A percentile compares a stretch with the other conserved stretches of the same genome.
Conservation (phyloP, 2,113 vertebrate genomes). For the Lates calcarifer region DNA sequence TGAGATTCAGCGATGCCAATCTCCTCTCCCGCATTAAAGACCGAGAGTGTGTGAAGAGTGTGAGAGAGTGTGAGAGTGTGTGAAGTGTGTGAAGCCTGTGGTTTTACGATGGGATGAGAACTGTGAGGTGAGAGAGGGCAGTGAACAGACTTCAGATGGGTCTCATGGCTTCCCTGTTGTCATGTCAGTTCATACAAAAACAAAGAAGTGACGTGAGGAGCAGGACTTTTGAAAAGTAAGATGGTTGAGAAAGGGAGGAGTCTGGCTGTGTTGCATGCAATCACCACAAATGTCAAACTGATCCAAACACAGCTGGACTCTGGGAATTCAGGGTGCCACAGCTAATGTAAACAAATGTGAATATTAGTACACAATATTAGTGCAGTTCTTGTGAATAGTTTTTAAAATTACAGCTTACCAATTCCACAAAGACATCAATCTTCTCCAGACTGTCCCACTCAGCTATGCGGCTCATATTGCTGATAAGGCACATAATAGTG, state of each 20-base stretch:
- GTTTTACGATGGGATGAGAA: constrained; percentile 21
- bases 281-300: not conserved
- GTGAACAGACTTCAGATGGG: constrained; percentile 13
- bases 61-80: no score
- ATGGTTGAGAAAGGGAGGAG: not conserved
- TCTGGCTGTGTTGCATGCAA: not conserved
- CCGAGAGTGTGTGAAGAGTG: no score
- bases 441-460: constrained; percentile 96
- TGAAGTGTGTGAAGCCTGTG: not conserved
- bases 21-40: no score
- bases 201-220: constrained; percentile 29
- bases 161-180: constrained; percentile 22
- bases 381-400: not conserved
- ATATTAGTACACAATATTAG: not conserved
- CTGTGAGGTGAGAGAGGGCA: constrained; percentile 20
- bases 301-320: not conserved
- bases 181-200: constrained; percentile 41
- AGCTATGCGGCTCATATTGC: constrained; percentile 96
- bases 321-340: no score
- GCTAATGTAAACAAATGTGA: not conserved
- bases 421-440: constrained; percentile 98
- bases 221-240: not conserved
- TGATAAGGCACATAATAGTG: constrained; percentile 69
- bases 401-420: constrained; percentile 83
- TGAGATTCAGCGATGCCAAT: not conserved